A percentile compares a stretch with the other conserved stretches of the same genome.
phyloP scores from a whole-genome alignment of 2,797 vertebrate genomes.

The Enteromius anoplus region DNA sequence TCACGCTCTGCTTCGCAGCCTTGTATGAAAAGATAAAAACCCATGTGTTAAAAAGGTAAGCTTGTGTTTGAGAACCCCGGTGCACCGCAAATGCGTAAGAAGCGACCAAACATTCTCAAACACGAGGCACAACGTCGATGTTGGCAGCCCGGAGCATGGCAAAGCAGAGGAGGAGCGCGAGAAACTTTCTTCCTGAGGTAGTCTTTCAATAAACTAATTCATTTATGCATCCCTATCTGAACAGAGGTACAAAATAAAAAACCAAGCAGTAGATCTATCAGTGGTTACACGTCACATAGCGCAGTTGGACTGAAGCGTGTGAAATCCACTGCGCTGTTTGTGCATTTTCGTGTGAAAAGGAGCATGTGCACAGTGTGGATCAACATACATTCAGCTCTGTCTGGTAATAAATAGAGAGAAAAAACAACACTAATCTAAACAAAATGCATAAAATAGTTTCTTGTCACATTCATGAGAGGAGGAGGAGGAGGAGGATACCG shows the following conservation, averaged over 20 bases:
- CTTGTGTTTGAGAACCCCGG: not conserved
- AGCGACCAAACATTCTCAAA: not conserved
- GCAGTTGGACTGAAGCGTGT: constrained; percentile 93
- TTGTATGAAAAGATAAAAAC: not conserved
- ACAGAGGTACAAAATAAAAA: constrained; percentile 68
- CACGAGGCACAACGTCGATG: not conserved
- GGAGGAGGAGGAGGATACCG: constrained; percentile 69
- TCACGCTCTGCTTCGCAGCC: not conserved
- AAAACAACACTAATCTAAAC: constrained; percentile 83
- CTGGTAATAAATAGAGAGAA: constrained; percentile 99
- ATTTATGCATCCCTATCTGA: constrained; percentile 75
- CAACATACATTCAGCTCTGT: constrained; percentile 99
- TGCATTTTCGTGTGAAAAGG: constrained; percentile 87
- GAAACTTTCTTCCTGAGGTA: constrained; percentile 92
- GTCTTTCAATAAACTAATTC: constrained; percentile 82
- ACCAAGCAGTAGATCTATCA: constrained; percentile 87
- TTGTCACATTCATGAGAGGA: constrained; percentile 83
- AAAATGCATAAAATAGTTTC: constrained; percentile 84
- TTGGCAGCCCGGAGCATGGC: constrained; percentile 68
- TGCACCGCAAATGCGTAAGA: constrained; percentile 30
- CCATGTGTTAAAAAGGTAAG: not conserved
- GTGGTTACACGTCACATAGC: constrained; percentile 92
- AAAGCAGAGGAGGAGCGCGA: constrained; percentile 72
- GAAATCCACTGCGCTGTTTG: constrained; percentile 92
- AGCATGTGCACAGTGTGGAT: constrained; percentile 97